Evolutionary conservation across 2,888 invertebrate species (phyloP), one percentile per base, ranked within the genome.

Genomic region (Meiosimyza decipiens): DNA sequence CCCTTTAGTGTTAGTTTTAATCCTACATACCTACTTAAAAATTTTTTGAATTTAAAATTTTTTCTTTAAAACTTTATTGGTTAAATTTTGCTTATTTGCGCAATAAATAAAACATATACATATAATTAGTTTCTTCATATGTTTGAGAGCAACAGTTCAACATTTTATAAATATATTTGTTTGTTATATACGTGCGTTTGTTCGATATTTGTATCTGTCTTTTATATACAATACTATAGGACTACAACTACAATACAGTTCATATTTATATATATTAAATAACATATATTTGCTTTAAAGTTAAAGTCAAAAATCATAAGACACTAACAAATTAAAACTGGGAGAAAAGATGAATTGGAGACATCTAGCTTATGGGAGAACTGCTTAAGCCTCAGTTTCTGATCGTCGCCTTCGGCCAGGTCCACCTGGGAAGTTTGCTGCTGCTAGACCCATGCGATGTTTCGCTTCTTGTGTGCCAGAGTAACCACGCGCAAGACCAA

Each of bases 381-480:
- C 55, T 40, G 73, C 76, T 83, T 85, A 86, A 79, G 78, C 86
- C 76, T 86, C 85, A 75, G 85, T 84, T 79, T 87, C 89, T 78
- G 91, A 90, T 77, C 95, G 92, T 84, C 95, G 93, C 91, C 93
- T 94, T 87, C 95, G 91, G 79, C 96, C 95, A 1, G 96, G 96
- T 12, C 96, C 95, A 3, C 93, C 94, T 28, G 96, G 94, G 88
- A 92, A 95, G 88, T 95, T 95, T 79, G 96, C 96, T 0, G 95
- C 95, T 57, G 95, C 94, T 68, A 96, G 87, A 5, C 96, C 96
- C 93, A 96, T 94, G 82, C 96, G 90, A 85, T 96, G 96, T 87
- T 96, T 96, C 81, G 96, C 96, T 75, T 95, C 94, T 81, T 95
- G 93, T 47, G 95, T 93, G 1, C 96, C 96, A 59, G 95, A 95